Percentiles rank a stretch among this genome's conserved stretches.
Conservation (phyloP, 1,140 invertebrate species). For the Halesus radiatus region DNA sequence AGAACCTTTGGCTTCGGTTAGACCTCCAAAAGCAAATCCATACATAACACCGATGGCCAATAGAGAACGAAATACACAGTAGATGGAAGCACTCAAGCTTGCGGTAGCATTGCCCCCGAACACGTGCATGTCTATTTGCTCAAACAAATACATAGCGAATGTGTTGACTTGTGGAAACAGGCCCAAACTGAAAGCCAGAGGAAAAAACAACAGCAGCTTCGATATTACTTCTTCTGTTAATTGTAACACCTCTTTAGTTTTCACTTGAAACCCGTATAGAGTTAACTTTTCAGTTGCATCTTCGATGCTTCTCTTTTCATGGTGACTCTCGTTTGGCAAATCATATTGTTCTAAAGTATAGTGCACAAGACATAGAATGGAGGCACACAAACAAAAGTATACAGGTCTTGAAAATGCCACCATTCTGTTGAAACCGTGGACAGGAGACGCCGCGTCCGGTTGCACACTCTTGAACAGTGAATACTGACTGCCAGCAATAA, state of each 20-base stretch:
- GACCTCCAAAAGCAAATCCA: constrained; percentile 89
- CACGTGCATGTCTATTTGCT: constrained; percentile 97
- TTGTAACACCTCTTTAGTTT: constrained; percentile 77
- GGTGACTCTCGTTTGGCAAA: constrained; percentile 56
- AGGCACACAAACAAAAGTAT: constrained; percentile 93
- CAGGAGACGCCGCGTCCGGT: constrained; percentile 97
- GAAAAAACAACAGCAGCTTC: constrained; percentile 91
- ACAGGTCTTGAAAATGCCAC: constrained; percentile 94
- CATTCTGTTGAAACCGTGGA: constrained; percentile 97
- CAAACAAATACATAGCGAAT: constrained; percentile 93
- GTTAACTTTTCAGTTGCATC: constrained; percentile 65
- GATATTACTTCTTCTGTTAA: constrained; percentile 81
- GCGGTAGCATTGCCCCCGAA: constrained; percentile 98
- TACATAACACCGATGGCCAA: constrained; percentile 86
- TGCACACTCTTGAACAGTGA: constrained; percentile 98
- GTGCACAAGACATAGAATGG: constrained; percentile 81
- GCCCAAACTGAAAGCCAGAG: constrained; percentile 93
- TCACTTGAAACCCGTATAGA: constrained; percentile 84
- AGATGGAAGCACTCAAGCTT: constrained; percentile 87
- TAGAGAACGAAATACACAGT: constrained; percentile 86
- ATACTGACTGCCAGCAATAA: constrained; percentile 97
- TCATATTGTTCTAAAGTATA: constrained; percentile 66
- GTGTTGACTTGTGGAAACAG: constrained; percentile 98
- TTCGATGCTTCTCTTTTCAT: constrained; percentile 61
- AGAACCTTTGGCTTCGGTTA: constrained; percentile 84